A percentile compares a stretch with the other conserved stretches of the same genome.
phyloP scores from a whole-genome alignment of 2,113 vertebrate species.

The Himantopus leucocephalus region DNA sequence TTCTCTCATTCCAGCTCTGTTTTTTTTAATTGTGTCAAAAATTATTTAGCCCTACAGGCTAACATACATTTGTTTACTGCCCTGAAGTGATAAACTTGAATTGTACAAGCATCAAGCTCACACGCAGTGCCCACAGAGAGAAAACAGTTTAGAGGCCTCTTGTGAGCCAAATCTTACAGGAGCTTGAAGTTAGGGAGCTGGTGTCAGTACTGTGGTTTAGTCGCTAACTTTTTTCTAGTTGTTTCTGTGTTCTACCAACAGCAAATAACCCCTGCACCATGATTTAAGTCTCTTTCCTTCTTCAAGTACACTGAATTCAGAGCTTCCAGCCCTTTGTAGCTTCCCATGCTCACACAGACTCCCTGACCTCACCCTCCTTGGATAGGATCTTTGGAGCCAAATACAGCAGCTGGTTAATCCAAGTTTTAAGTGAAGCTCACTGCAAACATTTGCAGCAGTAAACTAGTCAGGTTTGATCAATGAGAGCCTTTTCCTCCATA shows the following conservation, averaged over 20 bases:
- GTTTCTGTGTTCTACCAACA: not conserved
- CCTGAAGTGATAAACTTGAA: not conserved
- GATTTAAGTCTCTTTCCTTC: not conserved
- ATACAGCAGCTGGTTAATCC: conserved; percentile 53
- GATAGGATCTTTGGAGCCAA: conserved; percentile 46
- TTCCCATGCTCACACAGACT: not conserved
- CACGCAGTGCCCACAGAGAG: not conserved
- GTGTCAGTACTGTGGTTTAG: not conserved
- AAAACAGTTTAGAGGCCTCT: not conserved
- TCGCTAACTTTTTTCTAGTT: not conserved
- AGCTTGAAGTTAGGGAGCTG: not conserved
- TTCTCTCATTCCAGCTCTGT: not conserved
- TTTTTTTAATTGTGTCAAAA: not conserved
- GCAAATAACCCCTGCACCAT: not conserved
- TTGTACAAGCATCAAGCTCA: not conserved
- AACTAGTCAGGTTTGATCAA: conserved; percentile 54
- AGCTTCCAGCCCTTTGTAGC: not conserved
- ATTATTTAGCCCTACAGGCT: not conserved
- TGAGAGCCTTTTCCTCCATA: conserved; percentile 19
- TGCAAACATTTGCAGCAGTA: conserved; percentile 45
- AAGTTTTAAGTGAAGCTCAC: conserved; percentile 53
- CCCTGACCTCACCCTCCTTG: not conserved
- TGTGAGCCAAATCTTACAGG: not conserved
- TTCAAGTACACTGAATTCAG: not conserved
- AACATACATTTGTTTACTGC: not conserved